Base-by-base conservation (phyloP, 2,888 invertebrate species). In the Aproaerema taeniolella region DNA sequence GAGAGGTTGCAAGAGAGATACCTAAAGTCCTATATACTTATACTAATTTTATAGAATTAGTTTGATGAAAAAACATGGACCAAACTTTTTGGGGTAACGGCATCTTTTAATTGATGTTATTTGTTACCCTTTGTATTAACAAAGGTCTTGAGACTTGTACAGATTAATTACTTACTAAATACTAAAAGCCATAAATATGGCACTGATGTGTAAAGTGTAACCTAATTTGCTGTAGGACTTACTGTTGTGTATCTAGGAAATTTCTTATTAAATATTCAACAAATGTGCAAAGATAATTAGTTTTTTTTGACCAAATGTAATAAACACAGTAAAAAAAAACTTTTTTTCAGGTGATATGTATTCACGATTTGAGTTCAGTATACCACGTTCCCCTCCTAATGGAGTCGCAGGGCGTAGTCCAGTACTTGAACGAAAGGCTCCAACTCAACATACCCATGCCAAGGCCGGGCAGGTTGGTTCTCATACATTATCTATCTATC, bases 361-460 rank as follows among this genome's bases (percentile, higher is more conserved):
- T 99, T 54, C 98, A 96, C 52, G 99, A 99, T 77, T 90, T 98
- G 30, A 91, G 92, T 33, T 98, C 97, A 1, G 96, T 99, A 42
- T 99, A 99, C 74, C 93, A 96, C 72, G 99, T 99, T 0, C 99
- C 99, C 0, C 73, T 99, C 39, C 79, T 98, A 45, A 93, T 99
- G 91, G 95, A 98, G 66, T 91, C 92, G 16, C 96, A 98, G 74
- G 95, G 95, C 5, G 91, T 98, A 1, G 93, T 96, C 0, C 91
- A 94, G 52, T 96, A 93, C 66, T 86, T 99, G 32, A 93, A 92
- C 56, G 91, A 95, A 41, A 89, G 96, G 42, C 88, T 98, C 2
- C 90, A 95, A 50, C 76, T 97, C 13, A 89, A 89, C 39, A 90
- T 91, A 49, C 88, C 91, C n/a, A 88, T 90, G 47, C 91, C 91